Evolutionary conservation across 2,797 vertebrate species (phyloP).

Genomic region (Macropodus opercularis): DNA sequence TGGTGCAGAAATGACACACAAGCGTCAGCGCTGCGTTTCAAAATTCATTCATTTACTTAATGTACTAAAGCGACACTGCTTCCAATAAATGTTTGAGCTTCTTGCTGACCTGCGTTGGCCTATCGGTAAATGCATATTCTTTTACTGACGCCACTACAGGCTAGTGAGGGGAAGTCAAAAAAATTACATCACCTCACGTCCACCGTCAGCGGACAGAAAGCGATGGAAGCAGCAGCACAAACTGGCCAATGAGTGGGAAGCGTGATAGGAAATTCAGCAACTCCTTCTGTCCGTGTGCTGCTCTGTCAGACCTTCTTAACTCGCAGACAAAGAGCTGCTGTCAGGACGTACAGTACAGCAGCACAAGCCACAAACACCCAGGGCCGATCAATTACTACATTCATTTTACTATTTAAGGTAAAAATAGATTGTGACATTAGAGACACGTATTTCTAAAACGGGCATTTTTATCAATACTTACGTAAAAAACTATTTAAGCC

Average conservation of each 20-base stretch:
- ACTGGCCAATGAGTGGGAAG: conserved; percentile 51
- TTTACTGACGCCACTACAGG: conserved; percentile 48
- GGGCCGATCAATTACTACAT: neutral
- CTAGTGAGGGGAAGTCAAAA: conserved; percentile 62
- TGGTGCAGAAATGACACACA: conserved; percentile 21
- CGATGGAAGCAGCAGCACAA: conserved; percentile 49
- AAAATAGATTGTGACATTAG: neutral
- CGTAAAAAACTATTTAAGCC: neutral
- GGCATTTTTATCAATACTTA: neutral
- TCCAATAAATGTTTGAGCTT: neutral
- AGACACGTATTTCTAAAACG: neutral
- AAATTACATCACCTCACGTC: conserved; percentile 67
- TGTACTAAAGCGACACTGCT: neutral
- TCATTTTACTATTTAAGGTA: neutral
- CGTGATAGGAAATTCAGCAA: conserved; percentile 15
- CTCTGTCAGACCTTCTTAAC: conserved; percentile 27
- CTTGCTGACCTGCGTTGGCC: conserved; percentile 7
- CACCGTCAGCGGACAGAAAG: conserved; percentile 54
- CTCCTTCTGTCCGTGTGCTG: conserved; percentile 17
- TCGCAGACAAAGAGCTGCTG: neutral
- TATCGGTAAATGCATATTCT: conserved; percentile 23
- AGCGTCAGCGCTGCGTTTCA: conserved; percentile 3
- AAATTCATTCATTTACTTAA: conserved; percentile 1
- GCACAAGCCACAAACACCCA: conserved; percentile 1
- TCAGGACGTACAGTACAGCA: neutral